Evolutionary conservation across 2,797 vertebrate genomes (phyloP).

Genomic region (Acanthis flammea): DNA sequence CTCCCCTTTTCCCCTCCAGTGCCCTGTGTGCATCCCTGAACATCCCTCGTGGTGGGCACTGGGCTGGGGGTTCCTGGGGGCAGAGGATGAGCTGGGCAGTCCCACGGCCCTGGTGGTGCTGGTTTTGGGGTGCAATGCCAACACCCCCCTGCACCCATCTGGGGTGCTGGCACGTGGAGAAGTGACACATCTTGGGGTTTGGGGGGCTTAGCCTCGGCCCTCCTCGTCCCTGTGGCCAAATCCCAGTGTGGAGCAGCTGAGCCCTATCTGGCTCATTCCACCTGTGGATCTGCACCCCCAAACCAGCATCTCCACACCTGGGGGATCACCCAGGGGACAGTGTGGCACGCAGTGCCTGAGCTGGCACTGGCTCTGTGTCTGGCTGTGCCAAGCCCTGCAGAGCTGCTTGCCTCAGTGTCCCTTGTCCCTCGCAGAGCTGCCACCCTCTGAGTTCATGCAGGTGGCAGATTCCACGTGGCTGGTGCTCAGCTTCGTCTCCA

Average conservation of each 20-base stretch:
- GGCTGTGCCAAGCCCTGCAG: rapidly evolving
- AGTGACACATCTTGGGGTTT: rapidly evolving
- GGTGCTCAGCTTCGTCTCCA: conserved; percentile 92
- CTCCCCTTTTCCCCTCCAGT: rapidly evolving
- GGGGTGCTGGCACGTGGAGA: background rate
- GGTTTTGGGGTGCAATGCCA: background rate
- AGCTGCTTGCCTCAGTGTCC: background rate
- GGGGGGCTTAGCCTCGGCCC: rapidly evolving
- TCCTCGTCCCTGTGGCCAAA: rapidly evolving
- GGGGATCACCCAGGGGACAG: rapidly evolving
- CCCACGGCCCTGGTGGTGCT: background rate
- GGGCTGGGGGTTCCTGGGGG: background rate
- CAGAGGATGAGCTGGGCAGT: background rate
- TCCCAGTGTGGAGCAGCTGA: background rate
- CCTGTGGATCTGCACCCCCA: background rate
- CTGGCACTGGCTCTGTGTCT: rapidly evolving
- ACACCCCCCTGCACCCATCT: background rate
- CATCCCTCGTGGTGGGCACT: background rate
- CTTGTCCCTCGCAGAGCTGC: conserved; percentile 79
- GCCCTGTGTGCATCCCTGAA: rapidly evolving
- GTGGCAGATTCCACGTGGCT: conserved; percentile 91
- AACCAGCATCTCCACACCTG: rapidly evolving
- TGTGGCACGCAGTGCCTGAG: rapidly evolving
- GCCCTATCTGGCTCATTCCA: background rate
- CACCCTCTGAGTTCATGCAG: conserved; percentile 88